A percentile compares a stretch with the other conserved stretches of the same genome.
Conservation (phyloP, 2,797 vertebrate species). For the Enteromius viviparus region DNA sequence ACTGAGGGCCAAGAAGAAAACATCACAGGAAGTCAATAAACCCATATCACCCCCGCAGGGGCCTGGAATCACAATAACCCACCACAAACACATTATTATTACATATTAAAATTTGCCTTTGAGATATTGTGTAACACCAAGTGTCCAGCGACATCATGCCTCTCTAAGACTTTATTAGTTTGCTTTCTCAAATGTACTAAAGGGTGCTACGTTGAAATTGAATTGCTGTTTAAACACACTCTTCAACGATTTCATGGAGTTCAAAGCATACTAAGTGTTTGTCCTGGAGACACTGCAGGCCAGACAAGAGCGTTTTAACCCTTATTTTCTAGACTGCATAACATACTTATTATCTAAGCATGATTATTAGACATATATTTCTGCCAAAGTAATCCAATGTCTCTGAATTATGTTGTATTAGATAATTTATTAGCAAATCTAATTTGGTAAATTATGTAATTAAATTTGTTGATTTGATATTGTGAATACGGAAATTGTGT, state of each 20-base stretch:
- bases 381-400: background rate
- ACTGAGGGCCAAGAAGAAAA: constrained; percentile 71
- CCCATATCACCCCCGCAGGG: constrained; percentile 70
- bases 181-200: constrained; percentile 29
- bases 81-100: constrained; percentile 82
- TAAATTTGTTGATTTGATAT: background rate
- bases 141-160: constrained; percentile 46
- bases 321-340: background rate
- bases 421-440: background rate
- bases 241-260: constrained; percentile 18
- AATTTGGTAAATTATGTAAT: background rate
- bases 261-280: constrained; percentile 24
- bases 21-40: constrained; percentile 80
- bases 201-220: constrained; percentile 29
- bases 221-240: constrained; percentile 46
- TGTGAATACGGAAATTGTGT: background rate
- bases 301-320: background rate
- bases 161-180: constrained; percentile 57
- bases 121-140: constrained; percentile 63
- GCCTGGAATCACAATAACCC: constrained; percentile 79
- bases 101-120: constrained; percentile 71
- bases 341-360: background rate
- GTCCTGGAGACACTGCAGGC: background rate
- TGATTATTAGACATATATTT: background rate
- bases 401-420: background rate